Conservation (phyloP, 2,113 vertebrate genomes). For the Rhegmatorhina hoffmannsi region DNA sequence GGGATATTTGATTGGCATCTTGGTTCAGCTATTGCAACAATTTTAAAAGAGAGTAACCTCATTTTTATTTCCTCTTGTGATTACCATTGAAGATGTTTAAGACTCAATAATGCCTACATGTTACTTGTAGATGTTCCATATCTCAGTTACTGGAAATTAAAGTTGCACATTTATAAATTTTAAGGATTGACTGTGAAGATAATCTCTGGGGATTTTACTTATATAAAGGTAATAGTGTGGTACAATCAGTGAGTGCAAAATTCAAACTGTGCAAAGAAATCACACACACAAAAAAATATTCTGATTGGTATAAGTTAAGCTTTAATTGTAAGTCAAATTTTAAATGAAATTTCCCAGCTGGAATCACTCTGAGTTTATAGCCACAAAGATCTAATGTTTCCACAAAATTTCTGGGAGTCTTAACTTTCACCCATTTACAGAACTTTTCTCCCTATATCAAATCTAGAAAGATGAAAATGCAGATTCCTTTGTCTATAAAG, state of each 20-base stretch:
- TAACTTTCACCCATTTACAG: background rate
- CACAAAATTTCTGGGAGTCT: background rate
- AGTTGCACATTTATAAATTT: background rate
- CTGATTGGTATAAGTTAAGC: background rate
- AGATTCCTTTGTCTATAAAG: background rate
- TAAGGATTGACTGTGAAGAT: background rate
- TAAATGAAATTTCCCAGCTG: background rate
- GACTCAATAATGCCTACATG: background rate
- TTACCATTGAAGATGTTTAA: background rate
- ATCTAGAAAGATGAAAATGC: background rate
- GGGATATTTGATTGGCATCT: background rate
- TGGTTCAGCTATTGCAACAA: background rate
- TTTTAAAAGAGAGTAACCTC: background rate
- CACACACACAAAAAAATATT: background rate
- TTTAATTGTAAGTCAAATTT: background rate
- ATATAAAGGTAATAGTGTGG: background rate
- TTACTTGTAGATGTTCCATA: background rate
- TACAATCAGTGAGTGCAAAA: background rate
- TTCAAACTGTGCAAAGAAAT: background rate
- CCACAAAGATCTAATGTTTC: background rate
- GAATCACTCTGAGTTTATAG: background rate
- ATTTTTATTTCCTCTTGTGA: background rate
- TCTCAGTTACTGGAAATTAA: background rate
- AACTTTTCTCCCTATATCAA: background rate
- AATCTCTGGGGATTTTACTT: background rate